Percentiles rank a stretch among this genome's conserved stretches.
Evolutionary conservation across 53 echinoderm and acorn worm genomes (phyloP).

Genomic region (Echinarachnius parma): DNA sequence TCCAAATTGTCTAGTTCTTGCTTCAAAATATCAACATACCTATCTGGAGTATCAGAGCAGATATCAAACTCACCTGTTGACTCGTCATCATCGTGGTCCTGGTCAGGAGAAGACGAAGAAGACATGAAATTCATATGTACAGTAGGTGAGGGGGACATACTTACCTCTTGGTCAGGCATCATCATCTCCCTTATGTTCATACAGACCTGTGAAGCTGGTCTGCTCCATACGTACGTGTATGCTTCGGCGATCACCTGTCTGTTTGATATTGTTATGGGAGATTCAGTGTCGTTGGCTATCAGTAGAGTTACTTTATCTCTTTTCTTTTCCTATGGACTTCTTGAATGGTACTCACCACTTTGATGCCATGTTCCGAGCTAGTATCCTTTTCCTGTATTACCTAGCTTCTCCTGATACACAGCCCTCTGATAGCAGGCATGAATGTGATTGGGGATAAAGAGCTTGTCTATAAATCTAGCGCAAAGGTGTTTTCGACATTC

Average conservation of each 20-base stretch:
- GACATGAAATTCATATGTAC: not conserved
- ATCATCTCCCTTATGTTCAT: not conserved
- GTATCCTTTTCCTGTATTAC: not conserved
- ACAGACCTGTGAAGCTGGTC: not conserved
- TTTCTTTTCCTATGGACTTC: not conserved
- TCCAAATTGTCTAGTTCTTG: not conserved
- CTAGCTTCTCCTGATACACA: not conserved
- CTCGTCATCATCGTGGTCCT: not conserved
- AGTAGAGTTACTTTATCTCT: not conserved
- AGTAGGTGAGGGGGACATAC: not conserved
- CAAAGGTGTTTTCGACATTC: not conserved
- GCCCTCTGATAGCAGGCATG: constrained; percentile 1
- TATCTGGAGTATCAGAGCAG: not conserved
- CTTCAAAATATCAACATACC: not conserved
- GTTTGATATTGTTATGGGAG: not conserved
- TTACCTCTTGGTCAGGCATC: not conserved
- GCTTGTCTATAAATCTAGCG: not conserved
- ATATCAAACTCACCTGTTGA: not conserved
- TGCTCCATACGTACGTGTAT: constrained; percentile 5
- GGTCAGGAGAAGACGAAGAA: not conserved
- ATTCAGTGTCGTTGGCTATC: not conserved
- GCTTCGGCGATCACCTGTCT: constrained; percentile 1
- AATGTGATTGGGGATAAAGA: not conserved
- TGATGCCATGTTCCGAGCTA: not conserved
- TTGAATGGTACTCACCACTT: not conserved